Percentiles rank a stretch among this genome's conserved stretches.
phyloP scores from a whole-genome alignment of 2,113 vertebrate species.

The Trinectes maculatus region DNA sequence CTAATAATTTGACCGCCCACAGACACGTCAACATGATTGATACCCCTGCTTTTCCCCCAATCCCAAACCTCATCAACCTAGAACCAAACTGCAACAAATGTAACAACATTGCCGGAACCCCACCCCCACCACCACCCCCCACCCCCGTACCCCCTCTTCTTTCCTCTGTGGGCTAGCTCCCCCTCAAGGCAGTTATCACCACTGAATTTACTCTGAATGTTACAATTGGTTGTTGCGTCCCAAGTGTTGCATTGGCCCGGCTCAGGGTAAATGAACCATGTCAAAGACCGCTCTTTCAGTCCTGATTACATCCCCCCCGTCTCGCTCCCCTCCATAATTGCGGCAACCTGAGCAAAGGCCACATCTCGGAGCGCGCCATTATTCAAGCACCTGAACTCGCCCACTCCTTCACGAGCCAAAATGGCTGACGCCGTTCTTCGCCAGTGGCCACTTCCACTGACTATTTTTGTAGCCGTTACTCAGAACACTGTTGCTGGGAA shows the following conservation, averaged over 20 bases:
- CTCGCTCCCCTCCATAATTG: constrained; percentile 25
- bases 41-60: constrained; percentile 54
- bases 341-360: constrained; percentile 31
- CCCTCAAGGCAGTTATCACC: constrained; percentile 66
- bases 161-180: constrained; percentile 30
- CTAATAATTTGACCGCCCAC: constrained; percentile 70
- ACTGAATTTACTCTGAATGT: constrained; percentile 70
- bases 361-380: constrained; percentile 26
- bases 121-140: constrained; percentile 1
- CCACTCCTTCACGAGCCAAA: constrained; percentile 32
- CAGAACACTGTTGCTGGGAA: constrained; percentile 41
- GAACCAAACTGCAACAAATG: constrained; percentile 50
- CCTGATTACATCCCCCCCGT: constrained; percentile 52
- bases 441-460: constrained; percentile 51
- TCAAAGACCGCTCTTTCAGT: constrained; percentile 61
- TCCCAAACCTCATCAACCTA: constrained; percentile 74
- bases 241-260: constrained; percentile 66
- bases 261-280: constrained; percentile 67
- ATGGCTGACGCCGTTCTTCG: constrained; percentile 12
- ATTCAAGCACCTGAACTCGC: constrained; percentile 47
- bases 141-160: neutral
- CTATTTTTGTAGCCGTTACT: constrained; percentile 47
- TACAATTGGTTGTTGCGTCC: constrained; percentile 71
- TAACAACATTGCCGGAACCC: constrained; percentile 62
- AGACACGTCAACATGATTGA: constrained; percentile 73